Evolutionary conservation across 2,797 vertebrate genomes (phyloP).

Genomic region (Sebastes trivittatus): DNA sequence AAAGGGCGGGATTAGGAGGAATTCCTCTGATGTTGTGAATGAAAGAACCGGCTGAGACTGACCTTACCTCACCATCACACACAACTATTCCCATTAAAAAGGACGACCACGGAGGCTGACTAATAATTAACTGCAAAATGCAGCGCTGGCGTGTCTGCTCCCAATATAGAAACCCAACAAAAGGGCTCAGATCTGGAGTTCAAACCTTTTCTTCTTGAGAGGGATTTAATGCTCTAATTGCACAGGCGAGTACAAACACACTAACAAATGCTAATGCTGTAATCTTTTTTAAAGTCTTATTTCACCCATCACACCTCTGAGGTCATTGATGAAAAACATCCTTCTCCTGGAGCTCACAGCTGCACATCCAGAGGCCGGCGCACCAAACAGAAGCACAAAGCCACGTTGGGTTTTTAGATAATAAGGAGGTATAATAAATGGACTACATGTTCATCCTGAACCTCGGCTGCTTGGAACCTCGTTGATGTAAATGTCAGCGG

Average conservation of each 20-base stretch:
- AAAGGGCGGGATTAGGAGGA: constrained; percentile 27
- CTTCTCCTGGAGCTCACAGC: background rate
- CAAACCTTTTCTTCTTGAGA: background rate
- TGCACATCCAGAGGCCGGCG: background rate
- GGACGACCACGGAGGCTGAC: background rate
- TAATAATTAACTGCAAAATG: background rate
- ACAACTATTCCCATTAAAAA: constrained; percentile 38
- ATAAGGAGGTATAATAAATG: background rate
- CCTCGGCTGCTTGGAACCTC: background rate
- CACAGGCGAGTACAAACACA: background rate
- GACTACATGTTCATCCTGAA: constrained; percentile 3
- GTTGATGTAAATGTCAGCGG: constrained; percentile 46
- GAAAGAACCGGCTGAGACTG: constrained; percentile 38
- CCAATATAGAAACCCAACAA: background rate
- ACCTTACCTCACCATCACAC: constrained; percentile 35
- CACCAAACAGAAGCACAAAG: background rate
- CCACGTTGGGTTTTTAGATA: background rate
- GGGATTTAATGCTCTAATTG: background rate
- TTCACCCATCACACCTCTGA: background rate
- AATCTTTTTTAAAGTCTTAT: background rate
- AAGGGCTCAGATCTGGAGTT: background rate
- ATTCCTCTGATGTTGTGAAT: constrained; percentile 48
- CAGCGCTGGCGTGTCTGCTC: constrained; percentile 6
- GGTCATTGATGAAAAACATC: constrained; percentile 15
- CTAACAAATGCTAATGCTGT: background rate